Evolutionary conservation across 1,140 invertebrate genomes (phyloP), one percentile per base, ranked within the genome.

Genomic region (Drosophila ercepeae): DNA sequence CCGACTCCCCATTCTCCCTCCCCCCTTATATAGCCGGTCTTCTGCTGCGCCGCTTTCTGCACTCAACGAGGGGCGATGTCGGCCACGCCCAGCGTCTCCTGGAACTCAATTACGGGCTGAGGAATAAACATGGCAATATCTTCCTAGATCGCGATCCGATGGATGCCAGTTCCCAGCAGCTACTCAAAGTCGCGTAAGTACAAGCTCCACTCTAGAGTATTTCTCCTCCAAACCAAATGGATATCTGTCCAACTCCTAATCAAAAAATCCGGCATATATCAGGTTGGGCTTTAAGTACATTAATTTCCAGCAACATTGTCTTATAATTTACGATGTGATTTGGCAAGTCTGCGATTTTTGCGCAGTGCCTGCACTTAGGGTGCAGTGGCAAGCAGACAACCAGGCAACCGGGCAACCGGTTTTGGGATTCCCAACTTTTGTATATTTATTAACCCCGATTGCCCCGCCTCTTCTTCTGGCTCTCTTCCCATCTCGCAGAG

Each of bases 101-200:
- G 63, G 93, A 94, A 60, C 78, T 93, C 46, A 95, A 95, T 89
- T 95, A 94, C 78, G 94, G 92, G 18, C 90, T 95, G 65, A 92
- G 94, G 8, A 92, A 93, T 9, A 94, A 93, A 57, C 92, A 93
- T 9, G 93, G 94, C 2, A 94, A 95, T 74, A 93, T 95, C 69
- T 95, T 95, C 79, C 90, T 90, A 50, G 92, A 94, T 41, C 91
- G 94, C 39, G 94, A 95, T 92, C 93, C 94, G 1, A 77, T 92
- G 71, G 91, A 93, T 9, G 90, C 92, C 32, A 92, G 92, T 55
- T 93, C 94, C 23, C 91, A 92, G 88, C 91, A 93, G 23, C 90
- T 93, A n/a, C 92, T 94, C 75, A 91, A 94, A 83, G 90, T 93
- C 34, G 92, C 93, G 94, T 94, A 90, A 92, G 91, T 90, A 57